phyloP scores from a whole-genome alignment of 2,113 vertebrate genomes.

The Furnarius figulus region DNA sequence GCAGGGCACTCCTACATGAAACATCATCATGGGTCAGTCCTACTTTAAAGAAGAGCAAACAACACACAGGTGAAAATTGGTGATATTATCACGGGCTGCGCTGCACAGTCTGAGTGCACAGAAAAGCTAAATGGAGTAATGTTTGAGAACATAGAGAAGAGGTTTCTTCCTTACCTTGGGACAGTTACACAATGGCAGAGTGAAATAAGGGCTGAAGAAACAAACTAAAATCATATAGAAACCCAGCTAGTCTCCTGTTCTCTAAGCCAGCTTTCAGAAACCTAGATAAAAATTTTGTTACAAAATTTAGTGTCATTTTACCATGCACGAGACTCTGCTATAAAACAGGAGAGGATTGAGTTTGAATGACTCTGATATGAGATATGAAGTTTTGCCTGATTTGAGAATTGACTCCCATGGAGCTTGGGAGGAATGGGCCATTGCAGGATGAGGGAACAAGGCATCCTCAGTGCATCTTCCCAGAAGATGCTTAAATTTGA shows the following conservation, averaged over 20 bases:
- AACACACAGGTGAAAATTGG: neutral
- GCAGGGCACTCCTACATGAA: fast-evolving
- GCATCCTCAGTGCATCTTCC: neutral
- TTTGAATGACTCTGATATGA: neutral
- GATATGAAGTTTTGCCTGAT: neutral
- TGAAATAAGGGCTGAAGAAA: neutral
- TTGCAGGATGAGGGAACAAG: fast-evolving
- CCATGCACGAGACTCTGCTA: neutral
- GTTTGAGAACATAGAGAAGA: neutral
- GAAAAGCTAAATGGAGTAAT: neutral
- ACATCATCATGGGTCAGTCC: neutral
- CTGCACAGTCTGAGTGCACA: neutral
- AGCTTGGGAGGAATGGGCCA: neutral
- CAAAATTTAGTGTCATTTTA: neutral
- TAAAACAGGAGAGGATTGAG: neutral
- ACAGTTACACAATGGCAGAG: neutral
- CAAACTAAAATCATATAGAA: neutral
- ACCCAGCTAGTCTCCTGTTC: neutral
- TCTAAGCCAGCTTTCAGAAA: neutral
- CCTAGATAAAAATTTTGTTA: neutral
- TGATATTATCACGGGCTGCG: neutral
- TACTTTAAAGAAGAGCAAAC: neutral
- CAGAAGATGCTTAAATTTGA: neutral
- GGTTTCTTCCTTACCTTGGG: neutral
- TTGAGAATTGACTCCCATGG: neutral